Conservation (phyloP, 2,888 invertebrate genomes). For the Hirudinaria manillensis region DNA sequence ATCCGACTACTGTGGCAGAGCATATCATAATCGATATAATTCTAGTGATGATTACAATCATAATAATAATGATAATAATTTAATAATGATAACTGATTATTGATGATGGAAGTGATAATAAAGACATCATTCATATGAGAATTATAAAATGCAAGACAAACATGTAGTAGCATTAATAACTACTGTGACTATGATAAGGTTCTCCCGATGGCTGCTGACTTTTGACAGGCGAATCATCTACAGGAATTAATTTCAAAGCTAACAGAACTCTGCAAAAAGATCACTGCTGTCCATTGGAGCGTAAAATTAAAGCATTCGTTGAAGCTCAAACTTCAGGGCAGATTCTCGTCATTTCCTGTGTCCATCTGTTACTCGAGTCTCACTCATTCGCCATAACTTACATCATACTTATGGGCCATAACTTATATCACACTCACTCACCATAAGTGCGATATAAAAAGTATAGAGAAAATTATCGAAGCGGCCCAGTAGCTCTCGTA, state of each 20-base stretch:
- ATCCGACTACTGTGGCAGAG: background rate
- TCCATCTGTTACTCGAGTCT: background rate
- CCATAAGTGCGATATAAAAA: slow-evolving; percentile 3
- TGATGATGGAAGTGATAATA: background rate
- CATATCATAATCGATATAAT: background rate
- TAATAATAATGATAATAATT: background rate
- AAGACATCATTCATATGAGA: background rate
- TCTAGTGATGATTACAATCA: background rate
- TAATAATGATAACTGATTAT: background rate
- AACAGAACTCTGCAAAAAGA: background rate
- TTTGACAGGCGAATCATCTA: too few species aligned
- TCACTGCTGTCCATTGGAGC: slow-evolving; percentile 1
- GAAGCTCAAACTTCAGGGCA: background rate
- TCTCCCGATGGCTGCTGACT: too few species aligned
- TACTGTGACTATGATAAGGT: too few species aligned
- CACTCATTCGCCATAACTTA: slow-evolving; percentile 6
- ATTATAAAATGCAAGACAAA: too few species aligned
- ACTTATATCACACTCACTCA: slow-evolving; percentile 1
- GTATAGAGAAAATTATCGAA: slow-evolving; percentile 7
- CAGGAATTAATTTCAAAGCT: too few species aligned
- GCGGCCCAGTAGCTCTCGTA: slow-evolving; percentile 4
- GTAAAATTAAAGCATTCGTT: slow-evolving; percentile 5
- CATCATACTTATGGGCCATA: slow-evolving; percentile 5
- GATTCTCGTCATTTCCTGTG: background rate
- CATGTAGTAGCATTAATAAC: too few species aligned